phyloP scores from a whole-genome alignment of 2,888 invertebrate species.

The Ferrisia virgata region DNA sequence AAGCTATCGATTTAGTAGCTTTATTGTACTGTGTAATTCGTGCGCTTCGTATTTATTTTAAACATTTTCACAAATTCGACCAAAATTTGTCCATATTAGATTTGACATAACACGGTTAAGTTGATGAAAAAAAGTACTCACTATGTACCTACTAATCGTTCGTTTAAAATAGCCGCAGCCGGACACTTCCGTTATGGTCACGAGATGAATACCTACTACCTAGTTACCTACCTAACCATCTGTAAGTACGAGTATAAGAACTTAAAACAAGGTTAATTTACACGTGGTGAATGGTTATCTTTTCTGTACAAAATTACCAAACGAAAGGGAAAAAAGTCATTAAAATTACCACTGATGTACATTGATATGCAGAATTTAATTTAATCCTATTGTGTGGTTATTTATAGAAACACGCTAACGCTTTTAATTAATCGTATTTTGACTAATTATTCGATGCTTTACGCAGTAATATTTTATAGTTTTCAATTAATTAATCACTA shows the following conservation, averaged over 20 bases:
- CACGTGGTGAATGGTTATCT: not conserved
- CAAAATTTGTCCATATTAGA: not conserved
- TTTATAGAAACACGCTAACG: not conserved
- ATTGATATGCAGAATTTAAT: slow-evolving; percentile 3
- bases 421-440: slow-evolving; percentile 17
- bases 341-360: slow-evolving; percentile 2
- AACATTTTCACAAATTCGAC: not conserved
- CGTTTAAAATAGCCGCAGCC: too few species aligned
- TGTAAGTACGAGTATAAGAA: too few species aligned
- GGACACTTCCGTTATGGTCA: too few species aligned
- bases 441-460: slow-evolving; percentile 3
- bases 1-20: slow-evolving; percentile 34
- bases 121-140: too few species aligned
- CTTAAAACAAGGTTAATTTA: not conserved
- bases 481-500: slow-evolving; percentile 19
- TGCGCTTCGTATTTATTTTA: not conserved
- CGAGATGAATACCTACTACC: not conserved
- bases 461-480: not conserved
- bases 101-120: too few species aligned
- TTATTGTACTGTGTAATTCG: not conserved
- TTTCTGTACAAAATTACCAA: not conserved
- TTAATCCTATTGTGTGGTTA: not conserved
- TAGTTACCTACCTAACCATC: not conserved
- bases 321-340: not conserved
- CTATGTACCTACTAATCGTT: too few species aligned